Evolutionary conservation across 2,797 vertebrate genomes (phyloP).

Genomic region (Sebastes taczanowskii): DNA sequence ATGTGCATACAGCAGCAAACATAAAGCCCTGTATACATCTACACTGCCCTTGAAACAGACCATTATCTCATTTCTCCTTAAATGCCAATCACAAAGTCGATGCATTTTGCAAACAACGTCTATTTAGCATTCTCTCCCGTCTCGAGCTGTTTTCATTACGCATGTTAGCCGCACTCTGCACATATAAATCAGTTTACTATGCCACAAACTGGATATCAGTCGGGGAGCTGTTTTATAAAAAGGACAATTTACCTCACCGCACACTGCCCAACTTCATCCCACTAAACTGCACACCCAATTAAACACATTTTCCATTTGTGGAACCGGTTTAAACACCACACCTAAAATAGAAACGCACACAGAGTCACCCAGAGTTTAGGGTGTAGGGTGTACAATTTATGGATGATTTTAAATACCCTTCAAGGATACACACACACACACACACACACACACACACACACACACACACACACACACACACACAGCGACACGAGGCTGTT

Average conservation of each 20-base stretch:
- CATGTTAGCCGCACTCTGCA: constrained; percentile 35
- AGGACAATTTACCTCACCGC: constrained; percentile 41
- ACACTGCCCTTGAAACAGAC: constrained; percentile 20
- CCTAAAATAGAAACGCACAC: constrained; percentile 6
- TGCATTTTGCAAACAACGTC: constrained; percentile 26
- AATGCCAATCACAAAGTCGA: constrained; percentile 46
- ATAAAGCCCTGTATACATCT: constrained; percentile 3
- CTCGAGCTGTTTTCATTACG: constrained; percentile 38
- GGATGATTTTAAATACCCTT: constrained; percentile 6
- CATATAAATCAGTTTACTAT: constrained; percentile 61
- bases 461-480: not conserved
- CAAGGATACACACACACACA: not conserved
- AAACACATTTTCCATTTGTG: constrained; percentile 46
- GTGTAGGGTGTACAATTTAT: not conserved
- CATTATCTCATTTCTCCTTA: constrained; percentile 37
- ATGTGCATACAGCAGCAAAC: constrained; percentile 2
- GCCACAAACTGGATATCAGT: constrained; percentile 41
- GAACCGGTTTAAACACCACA: constrained; percentile 20
- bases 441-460: not conserved
- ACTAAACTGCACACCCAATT: constrained; percentile 33
- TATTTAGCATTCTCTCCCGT: constrained; percentile 46
- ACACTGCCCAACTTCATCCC: constrained; percentile 3
- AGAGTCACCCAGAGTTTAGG: not conserved
- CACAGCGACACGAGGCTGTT: constrained; percentile 6
- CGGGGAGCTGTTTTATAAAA: constrained; percentile 42